Percentiles rank a stretch among this genome's conserved stretches.
Conservation (phyloP, 2,888 invertebrate genomes). For the Heteromurus nitidus region DNA sequence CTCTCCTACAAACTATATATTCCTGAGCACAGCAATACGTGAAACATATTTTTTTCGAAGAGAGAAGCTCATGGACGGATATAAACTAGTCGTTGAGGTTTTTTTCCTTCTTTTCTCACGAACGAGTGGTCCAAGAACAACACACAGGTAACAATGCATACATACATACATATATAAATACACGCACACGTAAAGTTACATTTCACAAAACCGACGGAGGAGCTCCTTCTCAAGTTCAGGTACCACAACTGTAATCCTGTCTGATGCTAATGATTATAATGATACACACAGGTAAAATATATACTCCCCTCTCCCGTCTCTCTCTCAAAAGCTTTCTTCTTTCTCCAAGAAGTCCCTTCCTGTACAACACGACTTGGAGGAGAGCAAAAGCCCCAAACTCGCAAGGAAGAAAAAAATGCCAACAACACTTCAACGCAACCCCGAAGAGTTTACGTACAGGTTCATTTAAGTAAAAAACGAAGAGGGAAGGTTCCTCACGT, state of each 20-base stretch:
- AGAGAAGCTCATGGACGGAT: slow-evolving; percentile 57
- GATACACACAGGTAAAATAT: slow-evolving; percentile 39
- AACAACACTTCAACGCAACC: slow-evolving; percentile 13
- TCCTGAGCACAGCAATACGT: slow-evolving; percentile 1
- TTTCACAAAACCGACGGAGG: not conserved
- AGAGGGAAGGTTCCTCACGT: no score
- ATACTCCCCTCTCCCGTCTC: slow-evolving; percentile 22
- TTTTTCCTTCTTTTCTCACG: slow-evolving; percentile 55
- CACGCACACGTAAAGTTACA: not conserved
- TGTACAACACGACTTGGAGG: not conserved
- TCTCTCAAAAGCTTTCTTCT: not conserved
- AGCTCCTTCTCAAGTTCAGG: slow-evolving; percentile 33
- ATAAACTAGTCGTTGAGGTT: slow-evolving; percentile 43
- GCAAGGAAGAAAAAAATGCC: slow-evolving; percentile 1
- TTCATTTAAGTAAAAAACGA: not conserved
- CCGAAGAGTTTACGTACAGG: not conserved
- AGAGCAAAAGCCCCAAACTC: not conserved
- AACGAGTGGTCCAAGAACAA: slow-evolving; percentile 47
- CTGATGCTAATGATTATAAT: slow-evolving; percentile 45
- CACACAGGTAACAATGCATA: slow-evolving; percentile 46
- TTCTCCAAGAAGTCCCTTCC: slow-evolving; percentile 31
- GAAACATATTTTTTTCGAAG: not conserved
- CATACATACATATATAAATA: slow-evolving; percentile 9
- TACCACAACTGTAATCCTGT: slow-evolving; percentile 48
- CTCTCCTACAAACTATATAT: slow-evolving; percentile 5